These are phyloP conservation scores for Archivesica marissinica DNA, from an alignment of 1,140 invertebrate species.

Conservation along the genomic window DNA sequence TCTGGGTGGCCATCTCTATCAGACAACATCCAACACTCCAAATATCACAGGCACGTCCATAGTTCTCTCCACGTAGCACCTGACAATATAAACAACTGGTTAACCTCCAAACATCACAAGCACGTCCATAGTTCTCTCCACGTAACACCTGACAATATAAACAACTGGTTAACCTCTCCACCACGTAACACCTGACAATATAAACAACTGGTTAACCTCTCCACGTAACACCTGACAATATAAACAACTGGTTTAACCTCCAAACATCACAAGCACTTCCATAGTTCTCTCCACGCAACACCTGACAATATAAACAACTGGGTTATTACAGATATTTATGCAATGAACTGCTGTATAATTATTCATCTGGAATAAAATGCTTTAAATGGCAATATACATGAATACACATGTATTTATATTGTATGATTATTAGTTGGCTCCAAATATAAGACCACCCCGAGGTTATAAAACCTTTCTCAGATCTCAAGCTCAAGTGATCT, in stretches of 20 bases:
- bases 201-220: conserved; percentile 85
- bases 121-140: conserved; percentile 85
- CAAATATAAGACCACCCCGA: too few relatives aligned
- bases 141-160: conserved; percentile 82
- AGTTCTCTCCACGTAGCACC: conserved; percentile 85
- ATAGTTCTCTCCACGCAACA: conserved; percentile 85
- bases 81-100: conserved; percentile 59
- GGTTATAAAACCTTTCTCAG: too few relatives aligned
- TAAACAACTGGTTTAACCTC: too few relatives aligned
- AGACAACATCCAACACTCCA: conserved; percentile 86
- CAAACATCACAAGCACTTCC: conserved; percentile 86
- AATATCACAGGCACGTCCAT: conserved; percentile 85
- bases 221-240: conserved; percentile 84
- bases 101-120: conserved; percentile 86
- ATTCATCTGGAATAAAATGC: too few relatives aligned
- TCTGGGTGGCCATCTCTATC: conserved; percentile 85
- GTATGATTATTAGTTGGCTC: too few relatives aligned
- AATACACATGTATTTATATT: too few relatives aligned
- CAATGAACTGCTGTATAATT: too few relatives aligned
- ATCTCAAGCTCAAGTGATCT: too few relatives aligned
- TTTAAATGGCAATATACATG: too few relatives aligned
- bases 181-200: conserved; percentile 85
- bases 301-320: conserved; percentile 73
- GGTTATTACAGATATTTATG: too few relatives aligned
- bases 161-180: conserved; percentile 85